These are phyloP conservation scores for Epinephelus awoara DNA, from an alignment of 2,797 vertebrate genomes.

Conservation along the genomic window DNA sequence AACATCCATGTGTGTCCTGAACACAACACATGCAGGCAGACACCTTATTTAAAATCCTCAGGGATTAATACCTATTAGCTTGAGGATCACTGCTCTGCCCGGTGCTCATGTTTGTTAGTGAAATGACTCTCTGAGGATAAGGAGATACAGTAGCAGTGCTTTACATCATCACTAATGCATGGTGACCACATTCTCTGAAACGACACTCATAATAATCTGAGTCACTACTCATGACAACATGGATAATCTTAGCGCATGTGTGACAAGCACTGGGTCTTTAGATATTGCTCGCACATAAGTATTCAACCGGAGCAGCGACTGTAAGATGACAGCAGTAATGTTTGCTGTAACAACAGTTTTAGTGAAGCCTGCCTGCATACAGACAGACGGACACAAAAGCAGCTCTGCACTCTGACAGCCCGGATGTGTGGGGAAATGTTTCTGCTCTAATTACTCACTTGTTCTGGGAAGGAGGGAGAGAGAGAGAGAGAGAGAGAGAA, in stretches of 20 bases:
- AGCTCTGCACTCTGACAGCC: conserved; percentile 52
- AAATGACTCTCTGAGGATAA: conserved; percentile 4
- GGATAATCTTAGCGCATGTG: conserved; percentile 29
- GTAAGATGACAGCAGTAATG: conserved; percentile 17
- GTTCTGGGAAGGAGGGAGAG: conserved; percentile 68
- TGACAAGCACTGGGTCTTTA: conserved; percentile 36
- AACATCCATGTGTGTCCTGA: conserved; percentile 5
- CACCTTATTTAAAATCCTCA: not conserved
- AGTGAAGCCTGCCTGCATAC: conserved; percentile 28
- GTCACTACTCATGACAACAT: conserved; percentile 34
- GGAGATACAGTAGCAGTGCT: not conserved
- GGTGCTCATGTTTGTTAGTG: conserved; percentile 11
- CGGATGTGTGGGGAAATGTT: conserved; percentile 72
- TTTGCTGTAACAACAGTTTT: conserved; percentile 46
- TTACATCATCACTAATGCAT: conserved; percentile 29
- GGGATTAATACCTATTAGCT: not conserved
- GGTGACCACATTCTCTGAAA: conserved; percentile 44
- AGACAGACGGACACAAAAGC: conserved; percentile 52
- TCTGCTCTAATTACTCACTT: conserved; percentile 84
- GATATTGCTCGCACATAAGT: conserved; percentile 6
- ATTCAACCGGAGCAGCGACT: conserved; percentile 15
- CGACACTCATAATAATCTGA: conserved; percentile 43
- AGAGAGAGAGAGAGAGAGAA: conserved; percentile 9
- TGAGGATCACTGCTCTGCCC: not conserved
- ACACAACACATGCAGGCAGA: conserved; percentile 3